phyloP scores from a whole-genome alignment of 1,140 invertebrate genomes.

The Aphaenogaster floridana region DNA sequence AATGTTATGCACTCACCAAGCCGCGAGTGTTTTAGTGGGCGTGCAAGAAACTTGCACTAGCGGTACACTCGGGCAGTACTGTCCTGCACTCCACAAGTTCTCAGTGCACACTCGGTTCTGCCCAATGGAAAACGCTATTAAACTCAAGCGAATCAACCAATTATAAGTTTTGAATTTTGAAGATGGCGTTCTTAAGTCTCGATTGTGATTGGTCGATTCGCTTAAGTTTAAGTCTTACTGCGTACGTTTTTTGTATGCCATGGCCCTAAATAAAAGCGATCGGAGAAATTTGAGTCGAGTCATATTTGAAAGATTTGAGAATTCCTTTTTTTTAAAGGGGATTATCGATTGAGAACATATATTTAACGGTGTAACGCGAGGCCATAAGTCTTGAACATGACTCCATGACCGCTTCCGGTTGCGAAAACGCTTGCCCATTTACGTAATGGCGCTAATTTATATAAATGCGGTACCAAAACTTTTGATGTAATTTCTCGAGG shows the following conservation, averaged over 20 bases:
- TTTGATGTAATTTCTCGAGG: background rate
- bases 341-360: conserved; percentile 17
- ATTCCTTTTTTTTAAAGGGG: background rate
- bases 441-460: background rate
- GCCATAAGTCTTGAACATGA: conserved; percentile 1
- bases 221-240: no score
- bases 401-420: conserved; percentile 38
- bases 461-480: background rate
- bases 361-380: background rate
- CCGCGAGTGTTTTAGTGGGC: background rate
- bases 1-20: background rate
- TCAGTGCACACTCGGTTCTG: background rate
- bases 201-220: no score
- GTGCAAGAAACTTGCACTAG: conserved; percentile 7
- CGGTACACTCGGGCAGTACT: background rate
- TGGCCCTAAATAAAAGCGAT: background rate
- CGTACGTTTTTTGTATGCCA: no score
- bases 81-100: background rate
- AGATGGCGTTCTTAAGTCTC: no score
- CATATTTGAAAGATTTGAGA: background rate
- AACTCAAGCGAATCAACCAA: no score
- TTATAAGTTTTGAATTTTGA: no score
- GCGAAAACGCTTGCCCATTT: background rate
- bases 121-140: background rate
- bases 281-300: background rate